Evolutionary conservation across 2,113 vertebrate genomes (phyloP).

Genomic region (Trachemys scripta): DNA sequence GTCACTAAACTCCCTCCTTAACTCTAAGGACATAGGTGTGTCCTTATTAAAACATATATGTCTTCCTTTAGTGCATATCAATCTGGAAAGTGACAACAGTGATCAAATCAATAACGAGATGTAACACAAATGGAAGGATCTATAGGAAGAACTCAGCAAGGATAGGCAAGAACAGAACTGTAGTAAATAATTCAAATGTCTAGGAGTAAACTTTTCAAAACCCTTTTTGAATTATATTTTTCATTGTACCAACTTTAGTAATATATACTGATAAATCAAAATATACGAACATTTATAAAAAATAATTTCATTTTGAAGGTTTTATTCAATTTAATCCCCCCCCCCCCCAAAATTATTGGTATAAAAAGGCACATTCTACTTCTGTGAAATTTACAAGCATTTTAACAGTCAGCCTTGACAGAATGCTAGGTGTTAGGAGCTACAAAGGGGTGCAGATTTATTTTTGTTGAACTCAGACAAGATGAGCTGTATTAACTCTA

Average conservation of each 20-base stretch:
- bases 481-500: neutral
- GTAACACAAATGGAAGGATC: neutral
- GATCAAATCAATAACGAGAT: neutral
- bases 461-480: neutral
- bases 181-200: neutral
- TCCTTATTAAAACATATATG: neutral
- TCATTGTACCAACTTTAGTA: neutral
- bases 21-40: neutral
- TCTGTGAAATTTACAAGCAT: neutral
- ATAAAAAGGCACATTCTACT: slow-evolving; percentile 12
- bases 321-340: neutral
- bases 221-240: neutral
- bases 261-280: neutral
- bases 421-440: neutral
- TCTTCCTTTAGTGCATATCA: neutral
- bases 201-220: neutral
- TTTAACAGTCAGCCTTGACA: neutral
- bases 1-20: neutral
- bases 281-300: neutral
- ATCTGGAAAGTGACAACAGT: slow-evolving; percentile 32
- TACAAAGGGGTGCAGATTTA: neutral
- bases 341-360: neutral
- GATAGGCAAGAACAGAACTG: neutral
- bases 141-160: neutral
- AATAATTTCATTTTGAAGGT: neutral